Evolutionary conservation across 2,113 vertebrate genomes (phyloP).

Genomic region (Xerus inauris): DNA sequence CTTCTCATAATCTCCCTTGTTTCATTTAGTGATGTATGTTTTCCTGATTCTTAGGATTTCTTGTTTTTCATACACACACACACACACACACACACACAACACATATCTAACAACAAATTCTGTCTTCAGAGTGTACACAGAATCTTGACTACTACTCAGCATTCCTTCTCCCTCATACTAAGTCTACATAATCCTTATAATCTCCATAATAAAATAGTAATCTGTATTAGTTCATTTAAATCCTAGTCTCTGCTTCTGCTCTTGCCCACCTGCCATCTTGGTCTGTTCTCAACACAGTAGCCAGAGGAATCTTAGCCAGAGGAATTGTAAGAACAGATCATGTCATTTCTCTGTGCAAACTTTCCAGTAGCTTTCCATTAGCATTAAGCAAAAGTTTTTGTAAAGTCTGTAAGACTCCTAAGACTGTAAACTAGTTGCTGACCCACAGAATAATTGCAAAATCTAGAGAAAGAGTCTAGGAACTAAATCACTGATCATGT

Average conservation of each 20-base stretch:
- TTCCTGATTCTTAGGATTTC: neutral
- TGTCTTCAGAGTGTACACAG: neutral
- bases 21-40: neutral
- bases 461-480: constrained; percentile 13
- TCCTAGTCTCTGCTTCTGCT: neutral
- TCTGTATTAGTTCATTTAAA: neutral
- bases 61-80: neutral
- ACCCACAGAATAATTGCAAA: neutral
- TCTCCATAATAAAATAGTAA: no score
- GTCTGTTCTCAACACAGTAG: neutral
- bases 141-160: neutral
- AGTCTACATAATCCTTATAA: neutral
- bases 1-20: neutral
- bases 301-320: neutral
- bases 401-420: neutral
- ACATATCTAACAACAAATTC: neutral
- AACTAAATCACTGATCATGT: neutral
- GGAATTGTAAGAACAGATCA: neutral
- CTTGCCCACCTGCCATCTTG: neutral
- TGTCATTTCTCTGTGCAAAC: neutral
- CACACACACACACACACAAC: neutral
- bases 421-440: neutral
- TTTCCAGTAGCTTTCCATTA: neutral
- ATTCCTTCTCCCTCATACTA: neutral
- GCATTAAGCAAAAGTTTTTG: neutral